Percentiles rank a stretch among this genome's conserved stretches.
Evolutionary conservation across 2,113 vertebrate genomes (phyloP).

Genomic region (Caretta caretta): DNA sequence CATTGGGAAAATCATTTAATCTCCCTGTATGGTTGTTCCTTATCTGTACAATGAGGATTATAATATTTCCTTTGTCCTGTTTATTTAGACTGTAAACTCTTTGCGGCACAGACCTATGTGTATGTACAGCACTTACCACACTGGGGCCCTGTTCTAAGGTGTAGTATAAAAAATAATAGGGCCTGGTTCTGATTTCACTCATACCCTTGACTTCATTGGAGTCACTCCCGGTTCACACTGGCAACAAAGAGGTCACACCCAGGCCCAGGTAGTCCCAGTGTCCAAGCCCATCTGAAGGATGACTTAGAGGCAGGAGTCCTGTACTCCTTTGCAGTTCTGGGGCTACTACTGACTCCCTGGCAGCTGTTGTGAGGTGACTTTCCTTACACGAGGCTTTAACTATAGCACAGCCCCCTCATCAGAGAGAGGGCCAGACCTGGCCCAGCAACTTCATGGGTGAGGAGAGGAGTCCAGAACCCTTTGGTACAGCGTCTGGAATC

Average conservation of each 20-base stretch:
- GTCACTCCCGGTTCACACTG: too few species aligned
- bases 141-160: not conserved
- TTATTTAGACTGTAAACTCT: not conserved
- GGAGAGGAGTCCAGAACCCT: not conserved
- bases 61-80: not conserved
- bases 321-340: not conserved
- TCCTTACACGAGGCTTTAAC: not conserved
- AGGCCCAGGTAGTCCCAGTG: too few species aligned
- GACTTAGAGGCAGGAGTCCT: not conserved
- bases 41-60: not conserved
- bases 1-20: not conserved
- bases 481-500: not conserved
- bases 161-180: not conserved
- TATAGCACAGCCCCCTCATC: not conserved
- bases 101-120: not conserved
- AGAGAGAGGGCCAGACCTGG: not conserved
- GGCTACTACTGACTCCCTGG: not conserved
- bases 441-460: not conserved
- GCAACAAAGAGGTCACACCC: not conserved
- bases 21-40: not conserved
- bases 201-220: not conserved
- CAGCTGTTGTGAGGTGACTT: conserved; percentile 44
- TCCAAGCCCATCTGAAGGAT: not conserved
- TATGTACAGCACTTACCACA: not conserved
- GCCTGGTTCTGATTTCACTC: not conserved